phyloP scores from a whole-genome alignment of 2,888 invertebrate genomes.

The Xestia c-nigrum region DNA sequence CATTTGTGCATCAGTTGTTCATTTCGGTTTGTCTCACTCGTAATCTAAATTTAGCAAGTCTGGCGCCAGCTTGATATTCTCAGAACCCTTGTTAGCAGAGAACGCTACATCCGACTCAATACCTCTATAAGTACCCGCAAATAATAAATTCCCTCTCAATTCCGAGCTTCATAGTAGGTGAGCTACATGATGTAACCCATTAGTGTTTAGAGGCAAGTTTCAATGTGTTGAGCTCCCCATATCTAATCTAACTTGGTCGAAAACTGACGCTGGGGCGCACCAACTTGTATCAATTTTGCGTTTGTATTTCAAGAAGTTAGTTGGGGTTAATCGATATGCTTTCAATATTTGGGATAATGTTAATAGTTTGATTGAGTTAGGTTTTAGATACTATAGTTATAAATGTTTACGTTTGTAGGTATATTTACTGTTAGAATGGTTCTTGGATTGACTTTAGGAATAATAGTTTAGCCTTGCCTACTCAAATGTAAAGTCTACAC shows the following conservation, averaged over 20 bases:
- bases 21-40: not conserved
- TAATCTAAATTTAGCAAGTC: not conserved
- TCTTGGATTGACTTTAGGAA: not conserved
- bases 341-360: slow-evolving; percentile 55
- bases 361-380: slow-evolving; percentile 59
- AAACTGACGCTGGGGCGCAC: slow-evolving; percentile 55
- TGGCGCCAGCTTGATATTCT: not conserved
- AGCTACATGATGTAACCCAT: slow-evolving; percentile 47
- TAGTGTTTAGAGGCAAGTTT: slow-evolving; percentile 56
- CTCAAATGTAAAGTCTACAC: not conserved
- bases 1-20: not conserved
- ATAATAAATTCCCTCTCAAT: slow-evolving; percentile 21
- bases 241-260: slow-evolving; percentile 68
- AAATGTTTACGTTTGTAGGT: not conserved
- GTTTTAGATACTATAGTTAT: not conserved
- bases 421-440: not conserved
- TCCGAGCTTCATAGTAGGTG: slow-evolving; percentile 5
- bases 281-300: slow-evolving; percentile 66
- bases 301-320: slow-evolving; percentile 63
- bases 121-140: not conserved
- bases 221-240: slow-evolving; percentile 55
- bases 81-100: slow-evolving; percentile 12
- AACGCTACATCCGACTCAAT: not conserved
- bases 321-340: slow-evolving; percentile 58
- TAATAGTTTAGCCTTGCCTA: too few species aligned